These are phyloP conservation scores for Coremacera marginata DNA, from an alignment of 2,888 invertebrate genomes.

Conservation along the genomic window DNA sequence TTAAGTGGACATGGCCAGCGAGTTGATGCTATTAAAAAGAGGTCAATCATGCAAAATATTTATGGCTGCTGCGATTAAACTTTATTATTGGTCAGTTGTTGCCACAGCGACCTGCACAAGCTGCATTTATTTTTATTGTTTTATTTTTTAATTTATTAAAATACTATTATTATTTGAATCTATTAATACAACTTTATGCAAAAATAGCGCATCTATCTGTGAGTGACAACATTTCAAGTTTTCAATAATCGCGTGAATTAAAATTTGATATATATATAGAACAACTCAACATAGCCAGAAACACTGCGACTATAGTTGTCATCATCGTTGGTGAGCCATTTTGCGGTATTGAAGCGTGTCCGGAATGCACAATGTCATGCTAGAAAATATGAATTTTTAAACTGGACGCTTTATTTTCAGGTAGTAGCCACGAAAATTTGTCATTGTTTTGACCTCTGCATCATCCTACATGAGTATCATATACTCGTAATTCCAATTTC, in stretches of 20 bases:
- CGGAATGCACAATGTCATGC: background rate
- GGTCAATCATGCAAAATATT: constrained; percentile 32
- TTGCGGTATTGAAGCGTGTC: background rate
- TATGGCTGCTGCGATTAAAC: constrained; percentile 14
- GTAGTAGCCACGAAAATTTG: constrained; percentile 11
- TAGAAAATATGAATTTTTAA: background rate
- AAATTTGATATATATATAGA: constrained; percentile 18
- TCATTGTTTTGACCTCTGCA: constrained; percentile 2
- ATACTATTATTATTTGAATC: constrained; percentile 11
- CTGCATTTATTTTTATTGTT: background rate
- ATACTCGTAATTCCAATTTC: background rate
- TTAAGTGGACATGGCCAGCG: constrained; percentile 1
- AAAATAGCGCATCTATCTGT: background rate
- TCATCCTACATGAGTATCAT: background rate
- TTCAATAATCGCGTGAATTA: constrained; percentile 9
- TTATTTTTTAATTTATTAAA: constrained; percentile 14
- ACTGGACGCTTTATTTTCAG: constrained; percentile 16
- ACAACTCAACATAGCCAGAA: background rate
- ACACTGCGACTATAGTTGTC: no score
- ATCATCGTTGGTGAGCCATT: background rate
- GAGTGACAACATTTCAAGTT: constrained; percentile 1
- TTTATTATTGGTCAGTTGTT: constrained; percentile 14
- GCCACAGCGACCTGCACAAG: background rate
- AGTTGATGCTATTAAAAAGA: constrained; percentile 4
- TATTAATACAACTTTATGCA: background rate